Evolutionary conservation across 2,113 vertebrate genomes (phyloP).

Genomic region (Poeciliopsis prolifica): DNA sequence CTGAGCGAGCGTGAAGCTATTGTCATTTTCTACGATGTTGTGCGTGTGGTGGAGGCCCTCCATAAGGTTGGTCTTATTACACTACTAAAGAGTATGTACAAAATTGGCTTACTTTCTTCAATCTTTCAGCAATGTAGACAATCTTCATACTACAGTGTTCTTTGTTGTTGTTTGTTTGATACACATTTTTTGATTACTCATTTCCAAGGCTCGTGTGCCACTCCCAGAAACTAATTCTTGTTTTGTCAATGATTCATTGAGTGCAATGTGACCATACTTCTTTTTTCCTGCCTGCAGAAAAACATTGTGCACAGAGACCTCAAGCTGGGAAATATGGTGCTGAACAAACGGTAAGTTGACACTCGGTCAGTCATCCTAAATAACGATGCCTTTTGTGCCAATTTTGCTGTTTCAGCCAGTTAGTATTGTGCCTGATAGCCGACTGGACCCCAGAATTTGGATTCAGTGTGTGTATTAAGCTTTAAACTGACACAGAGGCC

Average conservation of each 20-base stretch:
- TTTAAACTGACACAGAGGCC: slow-evolving; percentile 46
- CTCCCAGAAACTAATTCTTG: slow-evolving; percentile 59
- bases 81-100: neutral
- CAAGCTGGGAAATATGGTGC: slow-evolving; percentile 99
- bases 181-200: slow-evolving; percentile 50
- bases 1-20: slow-evolving; percentile 95
- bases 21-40: slow-evolving; percentile 98
- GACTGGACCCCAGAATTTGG: slow-evolving; percentile 14
- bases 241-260: slow-evolving; percentile 45
- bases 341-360: slow-evolving; percentile 93
- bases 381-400: slow-evolving; percentile 9
- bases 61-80: slow-evolving; percentile 87
- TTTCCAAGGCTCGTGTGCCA: slow-evolving; percentile 41
- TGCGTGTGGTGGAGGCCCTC: slow-evolving; percentile 96
- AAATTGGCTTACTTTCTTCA: neutral
- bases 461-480: slow-evolving; percentile 37
- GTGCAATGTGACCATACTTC: slow-evolving; percentile 22
- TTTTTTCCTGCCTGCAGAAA: slow-evolving; percentile 82
- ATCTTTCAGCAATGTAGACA: slow-evolving; percentile 1
- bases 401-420: slow-evolving; percentile 39
- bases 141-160: neutral
- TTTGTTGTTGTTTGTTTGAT: slow-evolving; percentile 35
- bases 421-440: slow-evolving; percentile 4
- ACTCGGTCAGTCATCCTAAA: neutral
- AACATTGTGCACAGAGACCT: slow-evolving; percentile 99